Conservation (phyloP, 2,888 invertebrate genomes). For the Drosophila phalerata region DNA sequence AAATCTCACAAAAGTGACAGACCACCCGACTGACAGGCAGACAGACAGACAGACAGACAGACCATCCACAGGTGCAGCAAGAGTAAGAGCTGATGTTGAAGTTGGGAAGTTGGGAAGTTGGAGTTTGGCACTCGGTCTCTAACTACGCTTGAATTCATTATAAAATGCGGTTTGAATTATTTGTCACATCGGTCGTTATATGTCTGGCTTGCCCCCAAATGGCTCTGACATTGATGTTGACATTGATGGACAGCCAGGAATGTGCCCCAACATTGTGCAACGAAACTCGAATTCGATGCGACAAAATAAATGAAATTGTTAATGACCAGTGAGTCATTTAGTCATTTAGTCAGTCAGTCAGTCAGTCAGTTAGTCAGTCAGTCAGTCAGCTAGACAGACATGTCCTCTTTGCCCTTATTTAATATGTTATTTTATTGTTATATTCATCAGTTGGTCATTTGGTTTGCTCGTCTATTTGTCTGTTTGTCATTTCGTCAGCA, state of each 20-base stretch:
- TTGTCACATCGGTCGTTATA: slow-evolving; percentile 64
- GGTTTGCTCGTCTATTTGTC: slow-evolving; percentile 21
- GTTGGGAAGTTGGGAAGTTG: not conserved
- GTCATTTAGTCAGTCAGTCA: slow-evolving; percentile 9
- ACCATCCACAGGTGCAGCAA: slow-evolving; percentile 12
- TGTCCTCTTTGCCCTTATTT: slow-evolving; percentile 53
- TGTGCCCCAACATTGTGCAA: slow-evolving; percentile 9
- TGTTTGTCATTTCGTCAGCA: slow-evolving; percentile 33
- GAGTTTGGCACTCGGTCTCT: slow-evolving; percentile 8
- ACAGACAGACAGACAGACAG: not conserved
- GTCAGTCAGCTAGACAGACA: slow-evolving; percentile 7
- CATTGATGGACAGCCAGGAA: slow-evolving; percentile 62
- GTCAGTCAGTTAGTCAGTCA: slow-evolving; percentile 6
- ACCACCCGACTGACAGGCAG: slow-evolving; percentile 17
- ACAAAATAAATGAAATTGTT: slow-evolving; percentile 80
- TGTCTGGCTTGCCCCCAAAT: slow-evolving; percentile 46
- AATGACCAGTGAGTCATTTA: slow-evolving; percentile 63
- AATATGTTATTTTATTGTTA: slow-evolving; percentile 80
- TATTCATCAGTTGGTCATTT: slow-evolving; percentile 36
- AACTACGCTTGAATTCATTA: slow-evolving; percentile 64
- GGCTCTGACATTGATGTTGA: slow-evolving; percentile 72
- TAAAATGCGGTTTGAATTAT: slow-evolving; percentile 74
- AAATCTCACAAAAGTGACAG: slow-evolving; percentile 57
- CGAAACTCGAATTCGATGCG: slow-evolving; percentile 44
- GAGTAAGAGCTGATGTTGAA: not conserved